Percentiles rank a stretch among this genome's conserved stretches.
phyloP scores from a whole-genome alignment of 2,797 vertebrate genomes.

The Characodon lateralis region DNA sequence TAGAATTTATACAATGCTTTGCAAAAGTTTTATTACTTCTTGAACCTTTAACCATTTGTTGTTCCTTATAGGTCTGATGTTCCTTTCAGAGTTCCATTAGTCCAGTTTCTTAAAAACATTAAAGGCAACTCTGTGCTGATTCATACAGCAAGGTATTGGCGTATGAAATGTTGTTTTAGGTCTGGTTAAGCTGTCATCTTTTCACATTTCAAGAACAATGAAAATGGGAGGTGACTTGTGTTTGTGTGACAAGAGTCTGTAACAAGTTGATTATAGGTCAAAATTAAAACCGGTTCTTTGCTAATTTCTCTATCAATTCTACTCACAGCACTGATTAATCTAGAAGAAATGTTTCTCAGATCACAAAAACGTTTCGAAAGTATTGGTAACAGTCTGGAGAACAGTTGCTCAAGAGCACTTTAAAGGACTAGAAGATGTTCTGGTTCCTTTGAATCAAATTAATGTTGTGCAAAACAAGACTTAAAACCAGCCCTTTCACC shows the following conservation, averaged over 20 bases:
- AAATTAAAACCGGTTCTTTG: neutral
- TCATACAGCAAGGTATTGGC: neutral
- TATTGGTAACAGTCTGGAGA: neutral
- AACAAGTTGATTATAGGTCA: neutral
- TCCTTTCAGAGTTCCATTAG: neutral
- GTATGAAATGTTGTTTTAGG: neutral
- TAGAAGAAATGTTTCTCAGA: neutral
- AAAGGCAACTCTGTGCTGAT: neutral
- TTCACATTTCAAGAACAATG: neutral
- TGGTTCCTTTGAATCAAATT: neutral
- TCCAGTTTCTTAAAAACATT: neutral
- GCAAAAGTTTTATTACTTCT: neutral
- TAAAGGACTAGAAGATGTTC: neutral
- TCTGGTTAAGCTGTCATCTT: neutral
- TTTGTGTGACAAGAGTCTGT: neutral
- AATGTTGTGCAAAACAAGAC: neutral
- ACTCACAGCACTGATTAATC: neutral
- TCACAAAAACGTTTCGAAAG: neutral
- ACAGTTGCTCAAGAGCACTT: neutral
- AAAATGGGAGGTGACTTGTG: neutral
- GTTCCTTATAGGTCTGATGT: neutral
- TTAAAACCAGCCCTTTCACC: constrained; percentile 36
- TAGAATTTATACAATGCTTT: neutral
- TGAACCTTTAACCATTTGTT: neutral
- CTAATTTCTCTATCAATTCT: neutral